Evolutionary conservation across 2,888 invertebrate species (phyloP).

Genomic region (Onchidella celtica): DNA sequence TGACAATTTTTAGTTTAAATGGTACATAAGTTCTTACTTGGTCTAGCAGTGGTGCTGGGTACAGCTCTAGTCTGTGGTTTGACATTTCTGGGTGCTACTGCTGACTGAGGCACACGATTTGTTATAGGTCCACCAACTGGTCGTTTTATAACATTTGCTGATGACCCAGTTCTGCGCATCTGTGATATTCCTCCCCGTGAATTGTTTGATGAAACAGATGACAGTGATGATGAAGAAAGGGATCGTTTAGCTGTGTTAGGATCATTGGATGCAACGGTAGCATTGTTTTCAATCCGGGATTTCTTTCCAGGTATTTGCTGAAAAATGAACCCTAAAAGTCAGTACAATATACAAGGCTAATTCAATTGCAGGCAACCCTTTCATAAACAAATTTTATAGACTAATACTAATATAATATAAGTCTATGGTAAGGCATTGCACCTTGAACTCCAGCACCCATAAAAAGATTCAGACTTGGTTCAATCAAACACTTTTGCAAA

Average conservation of each 20-base stretch:
- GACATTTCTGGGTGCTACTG: conserved; percentile 3
- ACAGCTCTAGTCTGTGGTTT: neutral
- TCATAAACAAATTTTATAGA: no score
- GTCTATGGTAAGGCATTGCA: no score
- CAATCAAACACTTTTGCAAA: no score
- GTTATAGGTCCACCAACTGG: neutral
- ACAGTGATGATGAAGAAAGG: conserved; percentile 34
- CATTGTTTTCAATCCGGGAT: conserved; percentile 8
- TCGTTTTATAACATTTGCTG: conserved; percentile 13
- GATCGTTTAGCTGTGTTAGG: neutral
- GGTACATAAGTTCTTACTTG: conserved; percentile 42
- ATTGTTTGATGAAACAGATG: neutral
- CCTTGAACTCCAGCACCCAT: no score
- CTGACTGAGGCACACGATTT: neutral
- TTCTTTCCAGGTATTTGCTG: conserved; percentile 20
- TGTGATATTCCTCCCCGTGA: neutral
- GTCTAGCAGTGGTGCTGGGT: conserved; percentile 21
- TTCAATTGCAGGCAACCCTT: no score
- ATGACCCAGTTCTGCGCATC: conserved; percentile 23
- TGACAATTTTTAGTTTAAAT: no score
- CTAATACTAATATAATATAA: no score
- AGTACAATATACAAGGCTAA: neutral
- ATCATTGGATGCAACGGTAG: neutral
- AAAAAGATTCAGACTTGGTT: no score
- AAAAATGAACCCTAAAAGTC: neutral